Evolutionary conservation across 2,888 invertebrate species (phyloP).

Genomic region (Conchocele bisecta): DNA sequence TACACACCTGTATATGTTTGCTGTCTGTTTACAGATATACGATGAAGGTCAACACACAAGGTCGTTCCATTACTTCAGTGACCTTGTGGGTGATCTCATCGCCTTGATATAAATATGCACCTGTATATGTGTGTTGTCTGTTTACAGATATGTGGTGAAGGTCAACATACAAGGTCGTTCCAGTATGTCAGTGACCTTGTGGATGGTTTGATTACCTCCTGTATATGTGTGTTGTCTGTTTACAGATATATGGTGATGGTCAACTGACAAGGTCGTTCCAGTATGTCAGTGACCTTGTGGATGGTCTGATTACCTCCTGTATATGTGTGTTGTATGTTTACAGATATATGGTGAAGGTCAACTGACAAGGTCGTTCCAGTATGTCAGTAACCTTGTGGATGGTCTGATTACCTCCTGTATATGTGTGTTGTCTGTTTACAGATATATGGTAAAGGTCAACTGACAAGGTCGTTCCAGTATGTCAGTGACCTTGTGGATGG

Average conservation of each 20-base stretch:
- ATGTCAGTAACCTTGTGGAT: no score
- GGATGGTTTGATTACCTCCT: conserved; percentile 93
- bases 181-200: conserved; percentile 99
- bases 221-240: no score
- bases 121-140: background rate
- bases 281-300: conserved; percentile 98
- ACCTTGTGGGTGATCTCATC: no score
- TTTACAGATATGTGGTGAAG: conserved; percentile 85
- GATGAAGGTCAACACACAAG: no score
- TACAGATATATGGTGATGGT: conserved; percentile 85
- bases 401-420: no score
- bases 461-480: conserved; percentile 97
- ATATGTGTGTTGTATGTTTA: conserved; percentile 98
- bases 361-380: conserved; percentile 98
- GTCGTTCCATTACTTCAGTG: no score
- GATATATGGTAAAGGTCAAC: conserved; percentile 85
- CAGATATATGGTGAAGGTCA: conserved; percentile 95
- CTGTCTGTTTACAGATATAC: no score
- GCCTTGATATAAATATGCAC: no score
- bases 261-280: conserved; percentile 95
- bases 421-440: conserved; percentile 64
- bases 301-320: conserved; percentile 93
- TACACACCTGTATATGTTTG: no score
- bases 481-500: conserved; percentile 98
- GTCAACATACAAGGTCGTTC: conserved; percentile 92